Evolutionary conservation across 92 coral and sea anemone genomes (phyloP), one percentile per base, ranked within the genome.

Genomic region (Phenganax subtilis): DNA sequence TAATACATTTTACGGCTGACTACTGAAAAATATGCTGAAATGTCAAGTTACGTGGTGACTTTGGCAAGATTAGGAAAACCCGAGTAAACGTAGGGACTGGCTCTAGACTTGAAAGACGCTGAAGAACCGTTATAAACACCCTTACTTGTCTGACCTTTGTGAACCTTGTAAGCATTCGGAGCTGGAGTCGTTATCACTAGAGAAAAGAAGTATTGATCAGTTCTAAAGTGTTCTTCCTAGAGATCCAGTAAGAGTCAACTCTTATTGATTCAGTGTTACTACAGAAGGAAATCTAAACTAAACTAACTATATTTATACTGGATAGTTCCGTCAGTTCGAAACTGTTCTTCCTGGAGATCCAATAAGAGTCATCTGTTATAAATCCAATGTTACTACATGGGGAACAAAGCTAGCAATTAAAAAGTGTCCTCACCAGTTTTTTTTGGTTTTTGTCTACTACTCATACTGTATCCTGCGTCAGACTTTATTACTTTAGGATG

Each of bases 31-130:
- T 28, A 16, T 25, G 54, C 52, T 15, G 3, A 29, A 37, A 17
- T 9, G 15, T 25, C 3, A 20, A 12, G 44, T 20, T 76, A 76
- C 6, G 81, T 76, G 12, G 81, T 76, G n/a, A 76, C 44, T 76
- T 69, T 76, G 0, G 81, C 30, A 6, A 76, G 70, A 59, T 76
- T 76, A 12, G 81, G 81, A 61, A 85, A 85, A 7, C 87, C 87
- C 1, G 87, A 85, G 58, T 85, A 85, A 17, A 85, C 73, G 25
- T 78, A 85, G 47, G 84, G 87, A 51, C 87, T 85, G 53, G 87
- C 87, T 59, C 87, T 75, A 58, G 84, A 81, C 57, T 85, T 85
- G 31, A 85, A 61, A 11, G 87, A 67, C 11, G 85, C 88, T 6
- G 78, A 71, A 55, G 68, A 61, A 16, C 88, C 88, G 60, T 82